These are phyloP conservation scores for Clarias gariepinus DNA, from an alignment of 2,113 vertebrate species.

Conservation along the genomic window DNA sequence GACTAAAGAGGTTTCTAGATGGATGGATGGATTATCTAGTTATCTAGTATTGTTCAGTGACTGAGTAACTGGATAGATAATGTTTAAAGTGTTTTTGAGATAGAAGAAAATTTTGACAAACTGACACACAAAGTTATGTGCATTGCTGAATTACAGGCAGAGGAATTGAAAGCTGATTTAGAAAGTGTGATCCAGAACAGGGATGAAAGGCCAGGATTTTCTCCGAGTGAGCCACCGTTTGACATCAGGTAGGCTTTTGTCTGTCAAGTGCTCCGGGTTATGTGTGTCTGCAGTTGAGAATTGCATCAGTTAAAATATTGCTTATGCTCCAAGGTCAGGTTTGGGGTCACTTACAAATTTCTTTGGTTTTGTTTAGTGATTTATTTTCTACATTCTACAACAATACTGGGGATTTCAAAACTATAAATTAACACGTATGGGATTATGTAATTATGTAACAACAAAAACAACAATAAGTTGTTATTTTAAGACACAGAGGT, in stretches of 20 bases:
- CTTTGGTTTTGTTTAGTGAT: no score
- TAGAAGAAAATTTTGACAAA: not conserved
- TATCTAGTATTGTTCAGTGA: not conserved
- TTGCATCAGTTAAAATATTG: not conserved
- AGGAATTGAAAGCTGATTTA: slow-evolving; percentile 72
- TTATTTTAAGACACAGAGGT: no score
- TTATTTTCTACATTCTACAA: no score
- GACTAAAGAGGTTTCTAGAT: no score
- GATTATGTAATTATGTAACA: no score
- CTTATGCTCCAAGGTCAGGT: no score
- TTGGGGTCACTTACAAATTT: no score
- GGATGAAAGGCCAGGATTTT: slow-evolving; percentile 48
- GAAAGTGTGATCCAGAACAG: slow-evolving; percentile 65
- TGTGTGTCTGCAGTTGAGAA: not conserved
- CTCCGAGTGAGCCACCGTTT: slow-evolving; percentile 36
- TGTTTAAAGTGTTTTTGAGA: not conserved
- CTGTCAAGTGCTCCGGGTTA: not conserved
- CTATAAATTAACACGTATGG: no score
- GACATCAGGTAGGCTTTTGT: slow-evolving; percentile 61
- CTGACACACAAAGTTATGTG: not conserved
- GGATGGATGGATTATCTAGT: no score
- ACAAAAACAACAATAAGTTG: no score
- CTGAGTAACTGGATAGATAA: not conserved
- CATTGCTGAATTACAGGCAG: slow-evolving; percentile 72
- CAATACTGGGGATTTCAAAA: no score